phyloP scores from a whole-genome alignment of 2,888 invertebrate species.

The Aleiodes testaceus region DNA sequence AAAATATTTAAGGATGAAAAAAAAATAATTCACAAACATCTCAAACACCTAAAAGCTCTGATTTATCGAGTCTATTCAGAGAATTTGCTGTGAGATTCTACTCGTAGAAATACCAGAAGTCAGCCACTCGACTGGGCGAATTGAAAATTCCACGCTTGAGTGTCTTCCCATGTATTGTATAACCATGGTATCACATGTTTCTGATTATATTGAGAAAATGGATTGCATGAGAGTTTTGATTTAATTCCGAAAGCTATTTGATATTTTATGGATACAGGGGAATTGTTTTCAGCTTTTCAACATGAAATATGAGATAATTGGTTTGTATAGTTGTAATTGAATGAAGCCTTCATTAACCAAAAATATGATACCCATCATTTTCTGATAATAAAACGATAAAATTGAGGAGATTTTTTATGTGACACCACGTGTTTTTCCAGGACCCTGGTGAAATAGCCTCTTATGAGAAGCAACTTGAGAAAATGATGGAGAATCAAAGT shows the following conservation, averaged over 20 bases:
- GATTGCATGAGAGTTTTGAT: too few relatives aligned
- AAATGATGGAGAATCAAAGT: conserved; percentile 32
- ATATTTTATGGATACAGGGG: too few relatives aligned
- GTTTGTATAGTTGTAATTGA: too few relatives aligned
- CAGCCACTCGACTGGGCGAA: neutral
- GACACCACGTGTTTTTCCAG: neutral
- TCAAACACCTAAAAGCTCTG: neutral
- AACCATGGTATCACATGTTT: neutral
- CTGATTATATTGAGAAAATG: too few relatives aligned
- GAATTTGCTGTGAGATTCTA: neutral
- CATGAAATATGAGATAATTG: too few relatives aligned
- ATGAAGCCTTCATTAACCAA: too few relatives aligned
- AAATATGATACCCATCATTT: too few relatives aligned
- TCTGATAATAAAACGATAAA: too few relatives aligned
- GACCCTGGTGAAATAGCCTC: neutral
- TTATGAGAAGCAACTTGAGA: conserved; percentile 4
- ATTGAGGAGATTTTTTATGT: too few relatives aligned
- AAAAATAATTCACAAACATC: neutral
- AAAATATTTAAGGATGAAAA: neutral
- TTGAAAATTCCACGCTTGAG: conserved; percentile 9
- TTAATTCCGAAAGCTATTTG: too few relatives aligned
- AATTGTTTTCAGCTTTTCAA: too few relatives aligned
- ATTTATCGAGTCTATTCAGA: neutral
- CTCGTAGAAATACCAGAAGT: conserved; percentile 4
- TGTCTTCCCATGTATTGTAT: neutral